Percentiles rank a stretch among this genome's conserved stretches.
phyloP scores from a whole-genome alignment of 2,888 invertebrate genomes.

The Muscina levida region DNA sequence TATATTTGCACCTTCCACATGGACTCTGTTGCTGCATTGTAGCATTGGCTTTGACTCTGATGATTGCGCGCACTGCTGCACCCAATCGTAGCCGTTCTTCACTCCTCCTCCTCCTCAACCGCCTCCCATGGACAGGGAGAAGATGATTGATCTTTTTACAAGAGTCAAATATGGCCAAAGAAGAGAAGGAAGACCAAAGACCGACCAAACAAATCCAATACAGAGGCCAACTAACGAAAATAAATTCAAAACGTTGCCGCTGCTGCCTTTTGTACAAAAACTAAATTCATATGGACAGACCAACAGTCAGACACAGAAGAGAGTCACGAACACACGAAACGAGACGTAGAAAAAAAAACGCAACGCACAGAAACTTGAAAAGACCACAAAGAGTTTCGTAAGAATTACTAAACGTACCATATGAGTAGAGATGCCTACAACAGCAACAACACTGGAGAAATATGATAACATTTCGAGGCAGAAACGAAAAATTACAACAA shows the following conservation, averaged over 20 bases:
- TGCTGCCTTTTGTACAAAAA: not conserved
- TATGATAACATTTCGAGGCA: constrained; percentile 49
- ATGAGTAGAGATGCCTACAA: too few relatives aligned
- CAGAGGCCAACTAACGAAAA: not conserved
- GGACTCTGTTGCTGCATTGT: too few relatives aligned
- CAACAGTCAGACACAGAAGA: not conserved
- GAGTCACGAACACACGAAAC: not conserved
- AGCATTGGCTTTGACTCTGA: not conserved
- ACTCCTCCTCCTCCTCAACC: not conserved
- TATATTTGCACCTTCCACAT: too few relatives aligned
- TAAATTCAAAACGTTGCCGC: not conserved
- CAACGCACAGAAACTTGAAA: constrained; percentile 38
- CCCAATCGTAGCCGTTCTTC: not conserved
- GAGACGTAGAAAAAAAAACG: constrained; percentile 4
- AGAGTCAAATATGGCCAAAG: constrained; percentile 6
- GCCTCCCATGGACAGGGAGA: too few relatives aligned
- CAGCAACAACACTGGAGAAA: constrained; percentile 23
- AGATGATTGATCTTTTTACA: constrained; percentile 62
- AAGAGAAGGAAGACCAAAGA: not conserved
- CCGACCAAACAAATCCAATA: not conserved
- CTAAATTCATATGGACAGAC: constrained; percentile 3
- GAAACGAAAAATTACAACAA: constrained; percentile 38
- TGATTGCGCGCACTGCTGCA: not conserved
- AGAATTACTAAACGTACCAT: constrained; percentile 45
- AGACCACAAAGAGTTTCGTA: constrained; percentile 63